Base-by-base conservation (phyloP, 2,797 vertebrate genomes). In the Dryobates pubescens region DNA sequence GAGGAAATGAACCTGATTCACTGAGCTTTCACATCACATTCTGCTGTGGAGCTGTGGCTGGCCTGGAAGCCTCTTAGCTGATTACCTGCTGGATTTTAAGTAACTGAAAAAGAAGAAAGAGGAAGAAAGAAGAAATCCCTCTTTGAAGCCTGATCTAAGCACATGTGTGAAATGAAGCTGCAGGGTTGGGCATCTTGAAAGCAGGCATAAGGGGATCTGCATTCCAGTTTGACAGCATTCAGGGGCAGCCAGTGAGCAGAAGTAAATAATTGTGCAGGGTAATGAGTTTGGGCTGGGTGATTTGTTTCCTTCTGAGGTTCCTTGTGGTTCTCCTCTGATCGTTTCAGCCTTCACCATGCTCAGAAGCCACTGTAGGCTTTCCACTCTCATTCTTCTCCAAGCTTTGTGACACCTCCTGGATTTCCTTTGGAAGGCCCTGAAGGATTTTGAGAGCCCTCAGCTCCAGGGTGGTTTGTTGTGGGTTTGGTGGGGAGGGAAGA, bases 71-170 rank as follows among this genome's bases (percentile, higher is more conserved):
- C 32, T 62, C 68, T 63, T 49, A 41, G n/a, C 63, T 58, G 47
- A 26, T 69, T 75, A 76, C 30, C 43, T 89, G 47, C 57, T 87
- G 79, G 32, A 62, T 78, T 90, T 83, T 76, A 56, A 75, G 32
- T 13, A 68, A 41, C 13, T 51, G 49, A 51, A 51, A 51, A 51
- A 51, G 49, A 13, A 13, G 24, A 81, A 75, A 83, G 88, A 56
- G 14, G 19, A 4, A 7, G 8, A 51, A 13, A 30, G 4, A 6
- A 9, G 8, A 19, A 26, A 1, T 79, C 43, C 24, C 3, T 63
- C 65, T 76, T 63, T 67, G 38, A 85, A 89, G 68, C 10, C 7
- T 58, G 45, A 43, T 47, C 22, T 27, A 64, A 88, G 32, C 19
- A 67, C 61, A 41, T 58, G 32, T 58, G 54, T 87, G 29, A 84